Evolutionary conservation across 2,888 invertebrate genomes (phyloP).

Genomic region (Cephus pygmeus): DNA sequence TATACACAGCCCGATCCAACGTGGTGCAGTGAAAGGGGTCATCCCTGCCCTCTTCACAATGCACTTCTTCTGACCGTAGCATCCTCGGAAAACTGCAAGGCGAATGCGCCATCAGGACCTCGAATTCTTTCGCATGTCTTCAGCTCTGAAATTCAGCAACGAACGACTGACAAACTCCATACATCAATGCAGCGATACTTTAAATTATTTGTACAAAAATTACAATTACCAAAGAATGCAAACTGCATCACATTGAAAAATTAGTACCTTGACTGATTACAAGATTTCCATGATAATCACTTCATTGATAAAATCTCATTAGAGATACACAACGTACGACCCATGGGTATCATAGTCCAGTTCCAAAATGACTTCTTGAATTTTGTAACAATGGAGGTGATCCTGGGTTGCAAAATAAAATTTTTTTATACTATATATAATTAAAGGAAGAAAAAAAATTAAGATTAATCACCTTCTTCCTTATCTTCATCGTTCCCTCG

Average conservation of each 20-base stretch:
- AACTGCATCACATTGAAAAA: background rate
- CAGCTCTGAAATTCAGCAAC: background rate
- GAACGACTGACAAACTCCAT: background rate
- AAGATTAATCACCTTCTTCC: slow-evolving; percentile 10
- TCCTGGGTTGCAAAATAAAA: background rate
- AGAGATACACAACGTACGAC: background rate
- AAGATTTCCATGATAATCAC: background rate
- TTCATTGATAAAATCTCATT: background rate
- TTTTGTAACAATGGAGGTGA: background rate
- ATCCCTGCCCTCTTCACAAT: slow-evolving; percentile 66
- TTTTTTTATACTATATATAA: background rate
- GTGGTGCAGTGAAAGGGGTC: slow-evolving; percentile 66
- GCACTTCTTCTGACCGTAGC: slow-evolving; percentile 61
- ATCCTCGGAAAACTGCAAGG: slow-evolving; percentile 33
- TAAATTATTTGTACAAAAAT: background rate
- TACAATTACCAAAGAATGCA: background rate
- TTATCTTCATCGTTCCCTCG: slow-evolving; percentile 21
- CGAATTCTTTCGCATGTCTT: slow-evolving; percentile 11
- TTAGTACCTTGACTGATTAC: background rate
- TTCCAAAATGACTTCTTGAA: background rate
- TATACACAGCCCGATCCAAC: slow-evolving; percentile 60
- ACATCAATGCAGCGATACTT: background rate
- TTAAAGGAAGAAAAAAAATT: background rate
- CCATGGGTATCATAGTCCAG: background rate
- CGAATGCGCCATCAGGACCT: background rate